Evolutionary conservation across 2,888 invertebrate species (phyloP).

Genomic region (Apodemia mormo): DNA sequence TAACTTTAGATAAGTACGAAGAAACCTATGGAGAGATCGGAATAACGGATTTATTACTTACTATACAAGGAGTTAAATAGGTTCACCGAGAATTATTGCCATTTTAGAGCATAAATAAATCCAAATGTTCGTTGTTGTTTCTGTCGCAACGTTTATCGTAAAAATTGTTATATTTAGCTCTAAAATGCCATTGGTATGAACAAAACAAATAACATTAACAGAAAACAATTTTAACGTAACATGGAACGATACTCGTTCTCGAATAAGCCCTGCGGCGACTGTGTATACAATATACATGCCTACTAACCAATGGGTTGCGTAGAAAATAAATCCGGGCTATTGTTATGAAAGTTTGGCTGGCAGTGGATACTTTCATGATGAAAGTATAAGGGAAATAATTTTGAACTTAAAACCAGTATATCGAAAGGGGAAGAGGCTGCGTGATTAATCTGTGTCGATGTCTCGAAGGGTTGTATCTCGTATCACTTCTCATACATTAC

Average conservation of each 20-base stretch:
- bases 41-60: constrained; percentile 78
- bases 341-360: constrained; percentile 59
- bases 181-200: constrained; percentile 62
- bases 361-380: constrained; percentile 37
- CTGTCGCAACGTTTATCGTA: constrained; percentile 1
- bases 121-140: background rate
- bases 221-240: constrained; percentile 74
- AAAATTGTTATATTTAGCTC: constrained; percentile 51
- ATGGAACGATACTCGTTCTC: constrained; percentile 71
- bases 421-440: constrained; percentile 62
- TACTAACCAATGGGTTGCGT: constrained; percentile 58
- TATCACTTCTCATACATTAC: constrained; percentile 64
- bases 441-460: constrained; percentile 70
- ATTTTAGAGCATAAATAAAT: constrained; percentile 58
- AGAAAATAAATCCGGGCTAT: constrained; percentile 75
- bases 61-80: constrained; percentile 68
- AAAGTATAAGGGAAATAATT: constrained; percentile 39
- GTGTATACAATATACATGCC: constrained; percentile 54
- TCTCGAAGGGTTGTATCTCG: constrained; percentile 61
- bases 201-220: constrained; percentile 76
- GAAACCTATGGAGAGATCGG: constrained; percentile 76
- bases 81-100: constrained; percentile 49
- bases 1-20: constrained; percentile 57
- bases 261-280: constrained; percentile 80
- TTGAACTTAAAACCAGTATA: constrained; percentile 42